Conservation (phyloP, 1,140 invertebrate species). For the Drosophila subpulchrella region DNA sequence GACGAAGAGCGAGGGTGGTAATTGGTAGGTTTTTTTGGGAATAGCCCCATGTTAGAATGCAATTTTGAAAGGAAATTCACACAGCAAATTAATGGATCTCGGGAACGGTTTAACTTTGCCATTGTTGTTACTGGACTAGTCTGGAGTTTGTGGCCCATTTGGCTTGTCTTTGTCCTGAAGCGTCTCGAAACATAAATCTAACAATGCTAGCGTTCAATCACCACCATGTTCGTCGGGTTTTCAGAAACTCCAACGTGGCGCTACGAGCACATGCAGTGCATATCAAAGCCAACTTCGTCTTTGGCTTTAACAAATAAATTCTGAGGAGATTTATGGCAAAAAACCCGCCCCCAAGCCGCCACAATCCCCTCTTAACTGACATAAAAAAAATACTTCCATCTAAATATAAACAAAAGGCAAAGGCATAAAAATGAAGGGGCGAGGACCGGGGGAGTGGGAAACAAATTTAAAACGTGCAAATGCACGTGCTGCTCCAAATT, state of each 20-base stretch:
- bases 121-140: conserved; percentile 12
- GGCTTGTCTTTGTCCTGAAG: conserved; percentile 25
- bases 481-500: conserved; percentile 81
- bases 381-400: conserved; percentile 77
- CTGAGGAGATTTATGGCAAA: conserved; percentile 70
- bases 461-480: conserved; percentile 74
- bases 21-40: conserved; percentile 11
- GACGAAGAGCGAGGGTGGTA: conserved; percentile 1
- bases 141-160: conserved; percentile 23
- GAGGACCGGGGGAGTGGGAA: conserved; percentile 6
- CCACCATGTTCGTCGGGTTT: conserved; percentile 23
- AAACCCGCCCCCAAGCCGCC: conserved; percentile 30
- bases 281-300: conserved; percentile 55
- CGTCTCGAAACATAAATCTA: conserved; percentile 61
- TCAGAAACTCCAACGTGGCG: conserved; percentile 44
- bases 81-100: conserved; percentile 50
- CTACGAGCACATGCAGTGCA: conserved; percentile 42
- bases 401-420: conserved; percentile 74
- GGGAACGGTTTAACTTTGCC: conserved; percentile 4
- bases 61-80: conserved; percentile 62
- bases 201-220: conserved; percentile 71
- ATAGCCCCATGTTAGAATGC: conserved; percentile 29
- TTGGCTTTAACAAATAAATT: conserved; percentile 76
- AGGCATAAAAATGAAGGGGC: conserved; percentile 32
- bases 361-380: conserved; percentile 51